Conservation (phyloP, 1,140 invertebrate species). For the Eubasilissa regina region DNA sequence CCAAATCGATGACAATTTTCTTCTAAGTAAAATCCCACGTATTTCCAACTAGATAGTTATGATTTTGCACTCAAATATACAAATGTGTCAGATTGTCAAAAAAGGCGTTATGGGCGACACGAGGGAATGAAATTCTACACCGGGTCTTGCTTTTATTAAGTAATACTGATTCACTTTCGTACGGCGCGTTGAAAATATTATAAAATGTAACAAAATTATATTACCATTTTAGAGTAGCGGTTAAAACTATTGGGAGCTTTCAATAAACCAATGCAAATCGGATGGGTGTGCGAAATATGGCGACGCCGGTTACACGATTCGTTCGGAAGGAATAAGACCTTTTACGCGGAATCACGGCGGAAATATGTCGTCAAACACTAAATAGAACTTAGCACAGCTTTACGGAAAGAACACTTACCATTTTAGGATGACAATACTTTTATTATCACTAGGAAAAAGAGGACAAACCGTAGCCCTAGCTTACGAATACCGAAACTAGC, state of each 20-base stretch:
- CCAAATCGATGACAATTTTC: background rate
- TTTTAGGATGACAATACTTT: slow-evolving; percentile 39
- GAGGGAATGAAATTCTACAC: slow-evolving; percentile 43
- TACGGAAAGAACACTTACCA: slow-evolving; percentile 32
- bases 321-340: background rate
- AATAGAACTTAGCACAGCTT: slow-evolving; percentile 13
- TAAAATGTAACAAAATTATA: slow-evolving; percentile 1
- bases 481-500: slow-evolving; percentile 37
- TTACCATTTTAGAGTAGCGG: slow-evolving; percentile 16
- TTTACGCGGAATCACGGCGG: slow-evolving; percentile 1
- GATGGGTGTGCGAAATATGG: slow-evolving; percentile 47
- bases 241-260: slow-evolving; percentile 11
- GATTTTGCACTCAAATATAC: slow-evolving; percentile 13
- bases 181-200: background rate
- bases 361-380: slow-evolving; percentile 1
- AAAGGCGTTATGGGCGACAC: slow-evolving; percentile 41
- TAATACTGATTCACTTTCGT: background rate
- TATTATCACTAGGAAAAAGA: slow-evolving; percentile 39
- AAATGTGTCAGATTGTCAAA: slow-evolving; percentile 38
- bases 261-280: slow-evolving; percentile 30
- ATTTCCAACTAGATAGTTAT: background rate
- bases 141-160: slow-evolving; percentile 15
- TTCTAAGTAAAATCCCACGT: background rate
- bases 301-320: slow-evolving; percentile 33
- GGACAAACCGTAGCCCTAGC: slow-evolving; percentile 18